Conservation (phyloP, 1,140 invertebrate species). For the Heliothis virescens region DNA sequence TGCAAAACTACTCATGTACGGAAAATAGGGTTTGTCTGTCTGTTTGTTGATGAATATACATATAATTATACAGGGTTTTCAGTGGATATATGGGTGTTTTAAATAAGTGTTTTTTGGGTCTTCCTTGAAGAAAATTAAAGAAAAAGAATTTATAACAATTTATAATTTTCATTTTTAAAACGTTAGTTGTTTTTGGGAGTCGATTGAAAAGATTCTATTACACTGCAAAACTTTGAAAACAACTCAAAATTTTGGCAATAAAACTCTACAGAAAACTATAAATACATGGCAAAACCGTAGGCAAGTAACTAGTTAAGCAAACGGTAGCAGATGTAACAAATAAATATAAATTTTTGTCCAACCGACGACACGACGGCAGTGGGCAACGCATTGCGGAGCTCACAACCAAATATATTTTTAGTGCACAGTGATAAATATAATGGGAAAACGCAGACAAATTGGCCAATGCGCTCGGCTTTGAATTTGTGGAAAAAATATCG, state of each 20-base stretch:
- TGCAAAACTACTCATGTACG: conserved; percentile 30
- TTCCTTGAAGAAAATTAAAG: too few species aligned
- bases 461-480: conserved; percentile 3
- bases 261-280: background rate
- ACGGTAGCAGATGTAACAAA: conserved; percentile 52
- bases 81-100: too few species aligned
- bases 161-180: too few species aligned
- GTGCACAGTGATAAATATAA: conserved; percentile 48
- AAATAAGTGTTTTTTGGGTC: too few species aligned
- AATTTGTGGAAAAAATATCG: conserved; percentile 17
- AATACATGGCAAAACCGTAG: background rate
- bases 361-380: conserved; percentile 35
- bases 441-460: conserved; percentile 33
- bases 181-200: too few species aligned
- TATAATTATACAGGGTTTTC: too few species aligned
- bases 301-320: conserved; percentile 15
- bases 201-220: too few species aligned
- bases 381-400: conserved; percentile 50
- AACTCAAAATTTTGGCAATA: too few species aligned
- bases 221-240: too few species aligned
- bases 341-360: conserved; percentile 52
- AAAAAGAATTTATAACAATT: too few species aligned
- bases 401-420: conserved; percentile 48
- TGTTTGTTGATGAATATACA: background rate
- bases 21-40: conserved; percentile 32